phyloP scores from a whole-genome alignment of 2,113 vertebrate genomes.

The Psittacula cyanocephala region DNA sequence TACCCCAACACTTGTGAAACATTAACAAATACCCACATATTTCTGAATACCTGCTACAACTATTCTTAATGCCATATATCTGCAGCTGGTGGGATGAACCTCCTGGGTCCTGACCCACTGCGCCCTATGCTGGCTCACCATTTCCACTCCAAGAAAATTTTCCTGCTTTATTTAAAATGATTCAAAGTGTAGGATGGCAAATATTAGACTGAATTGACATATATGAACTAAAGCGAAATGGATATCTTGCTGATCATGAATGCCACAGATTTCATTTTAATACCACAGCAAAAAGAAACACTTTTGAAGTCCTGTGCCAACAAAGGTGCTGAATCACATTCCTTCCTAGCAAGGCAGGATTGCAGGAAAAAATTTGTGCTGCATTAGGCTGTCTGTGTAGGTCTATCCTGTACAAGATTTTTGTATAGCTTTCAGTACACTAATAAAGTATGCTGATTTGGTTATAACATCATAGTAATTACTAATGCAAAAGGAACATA shows the following conservation, averaged over 20 bases:
- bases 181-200: background rate
- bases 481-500: background rate
- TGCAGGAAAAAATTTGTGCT: background rate
- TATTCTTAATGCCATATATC: background rate
- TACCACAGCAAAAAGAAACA: background rate
- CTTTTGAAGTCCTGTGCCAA: background rate
- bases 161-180: background rate
- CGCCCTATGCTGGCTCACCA: background rate
- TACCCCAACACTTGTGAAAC: background rate
- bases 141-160: background rate
- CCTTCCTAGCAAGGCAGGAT: background rate
- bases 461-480: background rate
- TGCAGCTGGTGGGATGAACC: background rate
- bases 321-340: background rate
- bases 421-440: background rate
- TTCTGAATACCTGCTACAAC: background rate
- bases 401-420: background rate
- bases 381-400: background rate
- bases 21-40: background rate
- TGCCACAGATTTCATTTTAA: background rate
- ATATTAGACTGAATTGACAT: background rate
- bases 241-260: background rate
- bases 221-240: background rate
- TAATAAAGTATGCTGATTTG: background rate
- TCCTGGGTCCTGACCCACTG: background rate